Percentiles rank a stretch among this genome's conserved stretches.
Conservation (phyloP, 2,113 vertebrate genomes). For the Cyanoliseus patagonus region DNA sequence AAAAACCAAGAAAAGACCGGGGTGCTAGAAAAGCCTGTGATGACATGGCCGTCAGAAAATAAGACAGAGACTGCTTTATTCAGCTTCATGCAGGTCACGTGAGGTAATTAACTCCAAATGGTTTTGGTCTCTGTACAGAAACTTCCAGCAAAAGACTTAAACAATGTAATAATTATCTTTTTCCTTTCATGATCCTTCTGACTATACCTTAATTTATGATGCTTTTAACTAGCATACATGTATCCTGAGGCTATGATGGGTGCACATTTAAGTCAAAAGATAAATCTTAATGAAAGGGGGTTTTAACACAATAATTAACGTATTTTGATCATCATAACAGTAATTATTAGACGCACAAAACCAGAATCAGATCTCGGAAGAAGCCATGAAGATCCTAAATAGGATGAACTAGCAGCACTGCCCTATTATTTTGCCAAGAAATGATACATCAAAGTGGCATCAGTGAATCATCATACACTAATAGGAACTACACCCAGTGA, state of each 20-base stretch:
- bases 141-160: constrained; percentile 39
- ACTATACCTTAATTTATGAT: constrained; percentile 45
- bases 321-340: constrained; percentile 52
- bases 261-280: constrained; percentile 52
- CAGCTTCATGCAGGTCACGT: background rate
- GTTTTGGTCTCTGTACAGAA: constrained; percentile 38
- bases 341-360: constrained; percentile 49
- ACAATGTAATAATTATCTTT: constrained; percentile 37
- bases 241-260: constrained; percentile 28
- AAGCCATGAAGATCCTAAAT: constrained; percentile 25
- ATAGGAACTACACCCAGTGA: constrained; percentile 22
- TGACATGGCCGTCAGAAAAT: background rate
- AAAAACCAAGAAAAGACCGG: background rate
- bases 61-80: background rate
- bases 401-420: constrained; percentile 13
- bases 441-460: constrained; percentile 34
- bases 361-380: constrained; percentile 37
- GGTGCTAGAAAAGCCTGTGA: background rate
- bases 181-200: constrained; percentile 40
- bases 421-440: constrained; percentile 52
- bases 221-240: constrained; percentile 35
- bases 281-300: constrained; percentile 52
- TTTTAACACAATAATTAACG: constrained; percentile 52
- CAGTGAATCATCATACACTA: constrained; percentile 44
- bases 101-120: background rate